phyloP scores from a whole-genome alignment of 2,113 vertebrate genomes.

The Myanophis thanlyinensis region DNA sequence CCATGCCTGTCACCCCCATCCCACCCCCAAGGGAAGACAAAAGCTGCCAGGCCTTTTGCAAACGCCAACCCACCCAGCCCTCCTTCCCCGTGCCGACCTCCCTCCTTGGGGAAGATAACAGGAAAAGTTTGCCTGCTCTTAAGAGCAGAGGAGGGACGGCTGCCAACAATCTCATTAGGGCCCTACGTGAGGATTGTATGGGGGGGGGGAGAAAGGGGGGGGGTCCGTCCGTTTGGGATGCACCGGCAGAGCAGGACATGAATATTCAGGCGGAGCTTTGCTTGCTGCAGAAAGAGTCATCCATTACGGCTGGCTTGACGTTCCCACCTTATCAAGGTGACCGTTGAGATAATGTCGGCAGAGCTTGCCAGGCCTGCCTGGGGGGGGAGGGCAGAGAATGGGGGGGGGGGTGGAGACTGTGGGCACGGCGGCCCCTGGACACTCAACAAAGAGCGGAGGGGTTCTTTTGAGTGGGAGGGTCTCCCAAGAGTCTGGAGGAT shows the following conservation, averaged over 20 bases:
- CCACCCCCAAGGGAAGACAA: not conserved
- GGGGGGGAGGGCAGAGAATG: rapidly evolving
- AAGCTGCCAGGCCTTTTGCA: not conserved
- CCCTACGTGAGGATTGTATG: not conserved
- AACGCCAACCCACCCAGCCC: not conserved
- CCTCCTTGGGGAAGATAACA: not conserved
- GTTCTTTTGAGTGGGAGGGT: too few relatives aligned
- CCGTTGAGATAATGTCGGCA: constrained; percentile 14
- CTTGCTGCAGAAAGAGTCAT: not conserved
- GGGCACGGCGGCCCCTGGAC: rapidly evolving
- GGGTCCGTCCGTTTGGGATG: not conserved
- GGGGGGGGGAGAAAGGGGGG: not conserved
- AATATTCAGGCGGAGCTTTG: constrained; percentile 5
- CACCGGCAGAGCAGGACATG: not conserved
- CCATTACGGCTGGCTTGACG: not conserved
- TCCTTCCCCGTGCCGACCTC: not conserved
- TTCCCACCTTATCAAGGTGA: constrained; percentile 14
- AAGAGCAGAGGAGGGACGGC: not conserved
- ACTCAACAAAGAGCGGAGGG: not conserved
- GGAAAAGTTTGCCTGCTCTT: not conserved
- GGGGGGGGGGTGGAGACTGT: too few relatives aligned
- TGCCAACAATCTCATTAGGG: constrained; percentile 29
- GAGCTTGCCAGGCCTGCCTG: not conserved
- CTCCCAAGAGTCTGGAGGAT: too few relatives aligned
- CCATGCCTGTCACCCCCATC: not conserved